These are phyloP conservation scores for Perca fluviatilis DNA, from an alignment of 2,113 vertebrate species.

Conservation along the genomic window DNA sequence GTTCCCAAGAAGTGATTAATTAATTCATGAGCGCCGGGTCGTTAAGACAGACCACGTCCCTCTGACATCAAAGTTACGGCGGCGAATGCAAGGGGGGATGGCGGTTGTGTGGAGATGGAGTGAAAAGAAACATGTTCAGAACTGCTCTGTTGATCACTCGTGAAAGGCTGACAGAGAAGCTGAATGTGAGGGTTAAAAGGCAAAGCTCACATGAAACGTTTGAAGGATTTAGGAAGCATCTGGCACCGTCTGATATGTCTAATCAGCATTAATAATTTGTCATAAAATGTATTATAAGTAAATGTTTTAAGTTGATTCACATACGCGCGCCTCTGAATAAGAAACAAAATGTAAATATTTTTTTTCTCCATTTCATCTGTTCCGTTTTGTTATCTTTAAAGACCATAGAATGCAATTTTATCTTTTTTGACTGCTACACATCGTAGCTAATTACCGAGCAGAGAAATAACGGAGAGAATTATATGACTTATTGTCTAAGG, in stretches of 20 bases:
- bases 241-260: slow-evolving; percentile 54
- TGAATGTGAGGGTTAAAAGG: slow-evolving; percentile 51
- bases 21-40: slow-evolving; percentile 68
- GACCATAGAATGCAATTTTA: slow-evolving; percentile 46
- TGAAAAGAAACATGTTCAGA: slow-evolving; percentile 43
- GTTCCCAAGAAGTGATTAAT: slow-evolving; percentile 71
- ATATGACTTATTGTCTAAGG: slow-evolving; percentile 57
- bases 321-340: neutral
- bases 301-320: slow-evolving; percentile 30
- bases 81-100: slow-evolving; percentile 17
- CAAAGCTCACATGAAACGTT: slow-evolving; percentile 32
- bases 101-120: slow-evolving; percentile 1
- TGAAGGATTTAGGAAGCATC: slow-evolving; percentile 43
- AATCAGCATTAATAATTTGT: slow-evolving; percentile 49
- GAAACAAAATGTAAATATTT: slow-evolving; percentile 52
- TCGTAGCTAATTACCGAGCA: slow-evolving; percentile 59
- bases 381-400: slow-evolving; percentile 69
- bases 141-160: slow-evolving; percentile 39
- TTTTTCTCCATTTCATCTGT: slow-evolving; percentile 47
- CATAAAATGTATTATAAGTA: slow-evolving; percentile 4
- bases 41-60: slow-evolving; percentile 58
- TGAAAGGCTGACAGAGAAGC: slow-evolving; percentile 33
- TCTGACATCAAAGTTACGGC: slow-evolving; percentile 62
- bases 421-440: slow-evolving; percentile 28
- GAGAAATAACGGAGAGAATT: slow-evolving; percentile 48